Evolutionary conservation across 2,797 vertebrate species (phyloP).

Genomic region (Characodon lateralis): DNA sequence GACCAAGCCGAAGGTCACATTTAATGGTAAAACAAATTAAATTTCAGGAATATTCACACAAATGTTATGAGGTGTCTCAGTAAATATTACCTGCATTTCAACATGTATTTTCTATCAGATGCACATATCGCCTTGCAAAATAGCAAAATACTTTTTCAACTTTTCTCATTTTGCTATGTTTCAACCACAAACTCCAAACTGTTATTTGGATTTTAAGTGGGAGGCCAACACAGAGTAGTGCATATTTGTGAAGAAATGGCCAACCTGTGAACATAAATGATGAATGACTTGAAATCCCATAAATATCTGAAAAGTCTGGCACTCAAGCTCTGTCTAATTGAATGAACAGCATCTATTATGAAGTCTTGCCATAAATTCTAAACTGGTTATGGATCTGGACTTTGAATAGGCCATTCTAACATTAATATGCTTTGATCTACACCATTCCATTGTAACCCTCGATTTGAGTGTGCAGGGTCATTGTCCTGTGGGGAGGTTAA

Average conservation of each 20-base stretch:
- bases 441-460: not conserved
- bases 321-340: not conserved
- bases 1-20: constrained; percentile 14
- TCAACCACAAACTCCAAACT: not conserved
- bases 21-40: not conserved
- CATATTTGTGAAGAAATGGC: not conserved
- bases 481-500: not conserved
- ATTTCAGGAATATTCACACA: not conserved
- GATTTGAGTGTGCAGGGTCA: not conserved
- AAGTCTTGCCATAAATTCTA: not conserved
- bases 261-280: not conserved
- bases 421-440: not conserved
- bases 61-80: not conserved
- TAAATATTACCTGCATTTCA: not conserved
- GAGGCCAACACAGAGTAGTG: not conserved
- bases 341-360: not conserved
- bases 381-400: not conserved
- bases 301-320: not conserved
- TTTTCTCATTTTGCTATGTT: not conserved
- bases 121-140: not conserved
- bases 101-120: not conserved
- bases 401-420: not conserved
- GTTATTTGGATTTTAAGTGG: not conserved
- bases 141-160: not conserved
- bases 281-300: not conserved